These are phyloP conservation scores for Gari tellinella DNA, from an alignment of 2,888 invertebrate genomes.

Conservation along the genomic window DNA sequence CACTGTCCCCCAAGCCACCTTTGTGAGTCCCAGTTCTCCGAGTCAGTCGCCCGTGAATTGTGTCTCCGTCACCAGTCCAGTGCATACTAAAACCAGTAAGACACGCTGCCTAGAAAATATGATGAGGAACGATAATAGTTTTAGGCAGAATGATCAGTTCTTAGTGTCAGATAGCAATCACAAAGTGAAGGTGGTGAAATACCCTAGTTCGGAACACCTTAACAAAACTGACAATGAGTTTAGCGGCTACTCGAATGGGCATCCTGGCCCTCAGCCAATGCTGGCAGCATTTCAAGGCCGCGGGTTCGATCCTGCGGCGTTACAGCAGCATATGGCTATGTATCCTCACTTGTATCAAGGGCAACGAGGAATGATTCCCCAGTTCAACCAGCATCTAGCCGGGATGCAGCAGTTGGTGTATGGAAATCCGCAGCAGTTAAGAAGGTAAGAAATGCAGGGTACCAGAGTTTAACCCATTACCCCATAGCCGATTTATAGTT, in stretches of 20 bases:
- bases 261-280: too few species aligned
- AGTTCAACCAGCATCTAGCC: slow-evolving; percentile 67
- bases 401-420: slow-evolving; percentile 69
- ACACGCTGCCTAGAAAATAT: slow-evolving; percentile 3
- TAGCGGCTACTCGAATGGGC: too few species aligned
- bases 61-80: not conserved
- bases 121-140: slow-evolving; percentile 3
- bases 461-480: too few species aligned
- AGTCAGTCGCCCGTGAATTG: slow-evolving; percentile 19
- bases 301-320: slow-evolving; percentile 6
- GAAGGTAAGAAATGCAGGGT: slow-evolving; percentile 1
- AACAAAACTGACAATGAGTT: not conserved
- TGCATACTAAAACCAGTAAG: not conserved
- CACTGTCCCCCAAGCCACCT: slow-evolving; percentile 46
- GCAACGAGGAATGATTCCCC: slow-evolving; percentile 33
- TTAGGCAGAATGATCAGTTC: slow-evolving; percentile 8
- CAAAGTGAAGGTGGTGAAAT: not conserved
- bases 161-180: not conserved
- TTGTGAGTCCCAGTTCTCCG: slow-evolving; percentile 19
- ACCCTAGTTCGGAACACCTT: too few species aligned
- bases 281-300: not conserved
- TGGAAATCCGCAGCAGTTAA: slow-evolving; percentile 24
- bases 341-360: slow-evolving; percentile 40
- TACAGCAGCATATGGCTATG: slow-evolving; percentile 38
- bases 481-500: too few species aligned